Base-by-base conservation (phyloP, 2,888 invertebrate genomes). In the Drosophila borborema region DNA sequence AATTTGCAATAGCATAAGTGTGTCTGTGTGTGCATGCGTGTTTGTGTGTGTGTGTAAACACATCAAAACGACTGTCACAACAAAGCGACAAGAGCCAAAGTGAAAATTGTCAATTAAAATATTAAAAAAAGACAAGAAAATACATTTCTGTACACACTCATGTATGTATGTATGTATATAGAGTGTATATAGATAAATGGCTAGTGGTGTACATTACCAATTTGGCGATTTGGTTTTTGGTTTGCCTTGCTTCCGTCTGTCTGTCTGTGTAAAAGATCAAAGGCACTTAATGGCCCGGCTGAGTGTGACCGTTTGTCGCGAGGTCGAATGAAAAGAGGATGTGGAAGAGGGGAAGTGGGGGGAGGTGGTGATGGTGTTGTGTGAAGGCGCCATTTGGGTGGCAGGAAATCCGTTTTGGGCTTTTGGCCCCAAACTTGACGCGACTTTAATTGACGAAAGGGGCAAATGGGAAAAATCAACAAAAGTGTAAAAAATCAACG, bases 61-160 rank as follows among this genome's bases (percentile, higher is more conserved):
- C 86, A 86, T 89, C 89, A 86, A 80, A 81, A 81, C 77, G 72
- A 72, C 53, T 86, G 85, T 86, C 85, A 85, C 87, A 86, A 86
- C 89, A 85, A 85, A 86, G 82, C 69, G 65, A 68, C 16, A 48
- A 51, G 62, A 58, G 66, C 61, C 72, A 86, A 81, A 89, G 77
- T 89, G 85, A 80, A 89, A 85, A 85, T 85, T 85, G 89, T 87
- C 85, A 85, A 85, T 89, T 85, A 85, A 86, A 55, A 55, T 38
- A 55, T 38, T 65, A 16, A 58, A 71, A 72, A 78, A 40, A 53
- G 18, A 45, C 16, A 8, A 51, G 49, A 51, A n/a, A 45, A 62
- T 36, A 56, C 31, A 60, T 23, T 54, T 34, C 53, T 28, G 31
- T 16, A 23, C 41, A 38, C 20, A 51, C 16, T 20, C 20, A 28